Evolutionary conservation across 53 echinoderm and acorn worm genomes (phyloP), one percentile per base, ranked within the genome.

Genomic region (Actinopyga echinites): DNA sequence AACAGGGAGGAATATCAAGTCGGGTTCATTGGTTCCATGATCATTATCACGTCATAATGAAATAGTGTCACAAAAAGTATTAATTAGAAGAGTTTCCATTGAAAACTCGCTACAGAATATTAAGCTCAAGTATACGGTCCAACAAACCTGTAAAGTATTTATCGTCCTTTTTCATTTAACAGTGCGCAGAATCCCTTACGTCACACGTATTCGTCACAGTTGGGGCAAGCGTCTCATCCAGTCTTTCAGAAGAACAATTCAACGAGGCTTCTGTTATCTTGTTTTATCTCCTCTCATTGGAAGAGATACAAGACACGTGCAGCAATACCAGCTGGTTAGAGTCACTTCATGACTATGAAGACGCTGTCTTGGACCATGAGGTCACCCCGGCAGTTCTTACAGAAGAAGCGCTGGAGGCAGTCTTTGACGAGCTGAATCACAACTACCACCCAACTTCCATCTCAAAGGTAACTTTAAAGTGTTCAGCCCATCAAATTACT

Each of bases 391-490:
- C n/a, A 28, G 64, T 57, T 2, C 34, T 91, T n/a, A 15, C 91
- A 1, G 93, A 93, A 42, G 83, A 85, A 6, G 95, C 91, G 25
- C 59, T 95, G 7, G 93, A 93, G 38, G 49, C 11, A 8, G 84
- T 93, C 22, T 44, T 95, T 29, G 57, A 86, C 25, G 49, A 56
- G 1, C 61, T 95, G 43, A 15, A 49, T 13, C 45, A 19, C 21
- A 61, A 32, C 24, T 95, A 95, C 73, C 25, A 63, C 8, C 71
- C 86, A 17, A 69, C 42, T 6, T 82, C 84, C 55, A 40, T 65
- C 58, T 71, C 91, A 40, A 90, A 91, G 89, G 93, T n/a, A n/a
- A n/a, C n/a, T n/a, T n/a, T 93, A 83, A 36, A 15, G 25, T 30
- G 11, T 53, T 12, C 29, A 28, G 10, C n/a, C 11, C 10, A 63